These are phyloP conservation scores for Acleris laterana DNA, from an alignment of 2,888 invertebrate species.

Conservation along the genomic window DNA sequence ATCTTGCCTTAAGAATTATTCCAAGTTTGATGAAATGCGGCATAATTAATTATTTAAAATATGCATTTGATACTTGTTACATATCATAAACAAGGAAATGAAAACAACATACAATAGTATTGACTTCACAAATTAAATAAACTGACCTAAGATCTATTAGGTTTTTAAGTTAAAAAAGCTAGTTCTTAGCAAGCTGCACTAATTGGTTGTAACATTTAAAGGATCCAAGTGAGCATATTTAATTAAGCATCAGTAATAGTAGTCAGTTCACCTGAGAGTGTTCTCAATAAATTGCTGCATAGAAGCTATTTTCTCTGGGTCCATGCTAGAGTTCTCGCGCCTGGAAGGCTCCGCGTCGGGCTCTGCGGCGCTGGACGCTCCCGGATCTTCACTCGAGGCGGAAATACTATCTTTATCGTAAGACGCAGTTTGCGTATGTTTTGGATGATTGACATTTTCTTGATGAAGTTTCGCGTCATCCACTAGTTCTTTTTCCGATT, in stretches of 20 bases:
- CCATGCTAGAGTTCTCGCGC: constrained; percentile 73
- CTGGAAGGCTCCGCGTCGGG: constrained; percentile 58
- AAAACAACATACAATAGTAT: too few species aligned
- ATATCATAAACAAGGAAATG: too few species aligned
- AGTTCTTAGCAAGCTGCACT: too few species aligned
- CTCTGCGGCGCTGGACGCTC: constrained; percentile 66
- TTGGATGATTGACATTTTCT: constrained; percentile 85
- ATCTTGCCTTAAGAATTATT: too few species aligned
- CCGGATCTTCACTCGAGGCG: constrained; percentile 68
- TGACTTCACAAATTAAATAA: too few species aligned
- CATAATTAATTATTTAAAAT: too few species aligned
- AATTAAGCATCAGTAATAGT: constrained; percentile 27
- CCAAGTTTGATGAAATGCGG: too few species aligned
- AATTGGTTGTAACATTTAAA: neutral
- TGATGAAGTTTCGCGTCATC: constrained; percentile 84
- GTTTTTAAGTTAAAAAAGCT: too few species aligned
- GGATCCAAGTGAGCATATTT: neutral
- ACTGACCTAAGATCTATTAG: too few species aligned
- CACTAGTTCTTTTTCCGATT: constrained; percentile 77
- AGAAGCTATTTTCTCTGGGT: constrained; percentile 76
- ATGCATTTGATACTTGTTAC: too few species aligned
- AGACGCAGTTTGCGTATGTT: constrained; percentile 85
- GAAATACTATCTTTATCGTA: constrained; percentile 81
- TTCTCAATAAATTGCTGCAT: constrained; percentile 87
- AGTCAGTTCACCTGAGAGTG: constrained; percentile 82